Evolutionary conservation across 1,140 invertebrate species (phyloP).

Genomic region (Drosophila pseudoananassae): DNA sequence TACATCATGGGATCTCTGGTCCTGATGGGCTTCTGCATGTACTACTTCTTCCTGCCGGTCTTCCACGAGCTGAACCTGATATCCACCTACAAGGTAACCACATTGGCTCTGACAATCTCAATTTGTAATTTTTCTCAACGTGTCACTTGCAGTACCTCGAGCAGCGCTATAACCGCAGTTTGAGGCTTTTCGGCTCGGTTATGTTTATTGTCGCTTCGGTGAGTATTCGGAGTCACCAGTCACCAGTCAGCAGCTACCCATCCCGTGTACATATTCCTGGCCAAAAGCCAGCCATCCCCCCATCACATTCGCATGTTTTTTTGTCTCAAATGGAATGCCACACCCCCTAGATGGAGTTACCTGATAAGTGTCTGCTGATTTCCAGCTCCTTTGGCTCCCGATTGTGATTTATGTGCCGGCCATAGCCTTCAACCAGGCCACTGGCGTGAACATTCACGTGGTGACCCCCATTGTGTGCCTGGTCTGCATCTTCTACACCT

Average conservation of each 20-base stretch:
- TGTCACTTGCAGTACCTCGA: constrained; percentile 90
- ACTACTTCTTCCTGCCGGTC: constrained; percentile 90
- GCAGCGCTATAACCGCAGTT: constrained; percentile 88
- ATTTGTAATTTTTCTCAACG: neutral
- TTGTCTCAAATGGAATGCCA: neutral
- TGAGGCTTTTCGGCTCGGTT: constrained; percentile 90
- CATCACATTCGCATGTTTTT: neutral
- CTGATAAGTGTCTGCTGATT: constrained; percentile 24
- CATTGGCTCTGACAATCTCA: constrained; percentile 17
- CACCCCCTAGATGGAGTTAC: too few relatives aligned
- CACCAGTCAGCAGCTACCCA: neutral
- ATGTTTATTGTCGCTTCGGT: constrained; percentile 90
- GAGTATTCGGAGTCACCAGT: constrained; percentile 64
- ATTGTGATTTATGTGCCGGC: constrained; percentile 89
- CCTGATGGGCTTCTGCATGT: constrained; percentile 88
- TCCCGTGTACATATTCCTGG: too few relatives aligned
- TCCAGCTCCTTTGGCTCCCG: constrained; percentile 87
- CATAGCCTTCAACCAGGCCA: constrained; percentile 91
- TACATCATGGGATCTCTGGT: constrained; percentile 87
- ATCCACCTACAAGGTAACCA: constrained; percentile 91
- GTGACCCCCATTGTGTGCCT: constrained; percentile 93
- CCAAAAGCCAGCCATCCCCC: neutral
- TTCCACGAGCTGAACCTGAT: constrained; percentile 92
- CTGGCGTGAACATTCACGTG: constrained; percentile 92
- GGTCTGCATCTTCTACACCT: constrained; percentile 96